A percentile compares a stretch with the other conserved stretches of the same genome.
Conservation (phyloP, 1,140 invertebrate species). For the Episyrphus balteatus region DNA sequence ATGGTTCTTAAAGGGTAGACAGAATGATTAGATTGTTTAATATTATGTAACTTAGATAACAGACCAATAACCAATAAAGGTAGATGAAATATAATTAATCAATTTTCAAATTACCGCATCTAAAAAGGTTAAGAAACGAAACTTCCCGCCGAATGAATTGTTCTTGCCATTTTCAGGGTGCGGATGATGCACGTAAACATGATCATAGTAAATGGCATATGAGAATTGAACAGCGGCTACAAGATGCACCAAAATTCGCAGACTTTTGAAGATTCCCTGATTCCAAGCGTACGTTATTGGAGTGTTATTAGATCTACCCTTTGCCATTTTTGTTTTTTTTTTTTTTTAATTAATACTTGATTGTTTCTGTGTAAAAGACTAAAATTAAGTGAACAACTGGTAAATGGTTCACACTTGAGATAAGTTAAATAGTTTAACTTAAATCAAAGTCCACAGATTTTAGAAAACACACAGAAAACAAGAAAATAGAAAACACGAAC, state of each 20-base stretch:
- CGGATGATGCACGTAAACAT: constrained; percentile 53
- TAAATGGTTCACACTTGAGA: no score
- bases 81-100: not conserved
- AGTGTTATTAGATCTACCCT: no score
- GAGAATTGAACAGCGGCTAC: constrained; percentile 53
- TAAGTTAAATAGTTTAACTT: no score
- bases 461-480: no score
- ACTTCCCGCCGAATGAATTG: constrained; percentile 56
- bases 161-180: constrained; percentile 32
- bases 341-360: no score
- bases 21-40: no score
- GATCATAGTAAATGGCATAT: constrained; percentile 65
- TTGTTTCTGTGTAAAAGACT: no score
- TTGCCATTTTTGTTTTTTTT: no score
- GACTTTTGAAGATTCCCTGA: constrained; percentile 21
- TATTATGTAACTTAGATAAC: not conserved
- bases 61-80: constrained; percentile 5
- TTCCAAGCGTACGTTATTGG: constrained; percentile 22
- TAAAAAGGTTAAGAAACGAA: constrained; percentile 79
- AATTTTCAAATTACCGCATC: constrained; percentile 53
- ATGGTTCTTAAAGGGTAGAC: constrained; percentile 13
- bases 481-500: no score
- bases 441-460: no score
- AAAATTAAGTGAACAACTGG: no score
- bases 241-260: constrained; percentile 50